A percentile compares a stretch with the other conserved stretches of the same genome.
Evolutionary conservation across 2,113 vertebrate genomes (phyloP).

Genomic region (Prunella himalayana): DNA sequence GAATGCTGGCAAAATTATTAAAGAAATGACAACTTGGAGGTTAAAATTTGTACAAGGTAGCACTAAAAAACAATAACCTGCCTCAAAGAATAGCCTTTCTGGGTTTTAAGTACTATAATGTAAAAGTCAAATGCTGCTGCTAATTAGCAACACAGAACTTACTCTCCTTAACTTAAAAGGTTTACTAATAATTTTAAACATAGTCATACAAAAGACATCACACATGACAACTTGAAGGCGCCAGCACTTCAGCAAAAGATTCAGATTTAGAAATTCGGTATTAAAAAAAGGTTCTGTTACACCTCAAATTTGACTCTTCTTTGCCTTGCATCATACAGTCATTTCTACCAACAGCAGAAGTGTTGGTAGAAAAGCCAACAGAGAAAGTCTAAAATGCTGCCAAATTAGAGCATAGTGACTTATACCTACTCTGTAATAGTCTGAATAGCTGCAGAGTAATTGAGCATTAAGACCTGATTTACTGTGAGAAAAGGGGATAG

Average conservation of each 20-base stretch:
- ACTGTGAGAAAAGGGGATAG: background rate
- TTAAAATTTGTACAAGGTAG: background rate
- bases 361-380: background rate
- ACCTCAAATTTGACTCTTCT: background rate
- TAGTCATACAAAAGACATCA: background rate
- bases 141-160: background rate
- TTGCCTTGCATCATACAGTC: background rate
- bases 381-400: background rate
- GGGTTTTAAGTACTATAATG: background rate
- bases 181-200: background rate
- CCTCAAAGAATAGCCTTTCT: background rate
- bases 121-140: background rate
- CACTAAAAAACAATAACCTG: background rate
- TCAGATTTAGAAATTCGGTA: background rate
- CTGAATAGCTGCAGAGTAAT: slow-evolving; percentile 12
- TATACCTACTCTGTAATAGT: background rate
- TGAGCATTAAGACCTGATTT: slow-evolving; percentile 32
- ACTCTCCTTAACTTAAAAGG: background rate
- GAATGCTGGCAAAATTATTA: background rate
- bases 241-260: background rate
- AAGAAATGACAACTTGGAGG: background rate
- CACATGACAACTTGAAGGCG: background rate
- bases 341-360: background rate
- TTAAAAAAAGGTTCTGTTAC: background rate
- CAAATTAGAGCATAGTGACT: background rate